These are phyloP conservation scores for Corythaixoides concolor DNA, from an alignment of 2,113 vertebrate species.

Conservation along the genomic window DNA sequence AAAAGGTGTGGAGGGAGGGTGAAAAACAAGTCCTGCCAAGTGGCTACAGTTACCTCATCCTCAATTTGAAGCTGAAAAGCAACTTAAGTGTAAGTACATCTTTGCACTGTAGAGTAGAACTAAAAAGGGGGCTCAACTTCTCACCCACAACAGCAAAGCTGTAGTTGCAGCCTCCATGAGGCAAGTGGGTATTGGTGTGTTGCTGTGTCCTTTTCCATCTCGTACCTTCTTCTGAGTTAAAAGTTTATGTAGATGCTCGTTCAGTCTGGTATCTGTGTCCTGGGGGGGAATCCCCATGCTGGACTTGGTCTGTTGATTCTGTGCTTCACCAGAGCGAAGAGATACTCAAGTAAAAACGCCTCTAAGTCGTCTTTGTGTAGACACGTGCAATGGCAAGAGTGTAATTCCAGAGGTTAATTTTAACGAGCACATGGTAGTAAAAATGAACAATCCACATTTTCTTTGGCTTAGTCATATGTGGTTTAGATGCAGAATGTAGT, in stretches of 20 bases:
- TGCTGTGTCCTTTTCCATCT: not conserved
- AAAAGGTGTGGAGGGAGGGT: not conserved
- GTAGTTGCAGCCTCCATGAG: not conserved
- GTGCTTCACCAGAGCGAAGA: not conserved
- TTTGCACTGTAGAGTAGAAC: not conserved
- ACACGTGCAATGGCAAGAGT: not conserved
- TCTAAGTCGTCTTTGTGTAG: not conserved
- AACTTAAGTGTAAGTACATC: not conserved
- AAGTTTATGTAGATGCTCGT: rapidly evolving
- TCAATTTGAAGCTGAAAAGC: not conserved
- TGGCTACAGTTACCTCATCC: not conserved
- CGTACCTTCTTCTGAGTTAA: not conserved
- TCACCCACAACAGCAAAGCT: not conserved
- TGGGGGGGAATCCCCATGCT: not conserved
- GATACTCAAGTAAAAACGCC: not conserved
- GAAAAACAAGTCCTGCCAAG: not conserved
- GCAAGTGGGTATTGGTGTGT: rapidly evolving
- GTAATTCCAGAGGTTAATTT: not conserved
- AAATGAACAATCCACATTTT: not conserved
- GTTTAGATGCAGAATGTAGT: not conserved
- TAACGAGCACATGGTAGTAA: not conserved
- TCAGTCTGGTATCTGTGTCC: not conserved
- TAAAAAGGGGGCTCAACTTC: not conserved
- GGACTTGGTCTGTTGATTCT: not conserved
- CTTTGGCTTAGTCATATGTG: not conserved